These are phyloP conservation scores for Eciton burchellii DNA, from an alignment of 1,140 invertebrate genomes.

Conservation along the genomic window DNA sequence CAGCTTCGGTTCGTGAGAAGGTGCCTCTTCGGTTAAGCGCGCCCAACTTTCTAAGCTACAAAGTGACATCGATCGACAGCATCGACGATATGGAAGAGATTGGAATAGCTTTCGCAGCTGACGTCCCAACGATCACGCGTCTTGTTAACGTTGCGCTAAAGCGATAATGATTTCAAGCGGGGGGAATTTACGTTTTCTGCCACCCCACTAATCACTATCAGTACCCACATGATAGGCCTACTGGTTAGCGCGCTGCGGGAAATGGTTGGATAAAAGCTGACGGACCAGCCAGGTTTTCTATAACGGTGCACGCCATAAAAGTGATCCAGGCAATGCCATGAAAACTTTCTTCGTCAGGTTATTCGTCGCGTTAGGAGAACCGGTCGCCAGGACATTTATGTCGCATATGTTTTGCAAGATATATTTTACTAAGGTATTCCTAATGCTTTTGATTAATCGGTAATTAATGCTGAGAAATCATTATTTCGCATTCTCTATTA, in stretches of 20 bases:
- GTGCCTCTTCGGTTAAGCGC: background rate
- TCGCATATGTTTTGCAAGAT: background rate
- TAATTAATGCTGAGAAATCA: background rate
- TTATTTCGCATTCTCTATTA: background rate
- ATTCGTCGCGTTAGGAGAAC: slow-evolving; percentile 1
- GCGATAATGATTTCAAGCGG: background rate
- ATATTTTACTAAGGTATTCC: background rate
- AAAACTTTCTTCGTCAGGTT: slow-evolving; percentile 35
- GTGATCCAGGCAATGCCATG: slow-evolving; percentile 16
- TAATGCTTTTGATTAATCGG: background rate
- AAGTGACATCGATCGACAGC: background rate
- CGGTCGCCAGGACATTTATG: slow-evolving; percentile 10
- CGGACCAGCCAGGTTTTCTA: slow-evolving; percentile 22
- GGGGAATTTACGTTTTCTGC: slow-evolving; percentile 32
- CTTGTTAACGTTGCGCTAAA: background rate
- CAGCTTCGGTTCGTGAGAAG: background rate
- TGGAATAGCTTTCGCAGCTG: background rate
- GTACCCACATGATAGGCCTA: slow-evolving; percentile 46
- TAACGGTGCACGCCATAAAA: slow-evolving; percentile 48
- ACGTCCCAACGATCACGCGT: background rate
- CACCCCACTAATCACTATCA: slow-evolving; percentile 20
- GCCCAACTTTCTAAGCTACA: background rate
- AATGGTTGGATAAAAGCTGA: slow-evolving; percentile 30
- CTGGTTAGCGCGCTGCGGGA: slow-evolving; percentile 35
- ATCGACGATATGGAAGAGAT: background rate